Percentiles rank a stretch among this genome's conserved stretches.
phyloP scores from a whole-genome alignment of 2,797 vertebrate species.

The Malacoraja senta region DNA sequence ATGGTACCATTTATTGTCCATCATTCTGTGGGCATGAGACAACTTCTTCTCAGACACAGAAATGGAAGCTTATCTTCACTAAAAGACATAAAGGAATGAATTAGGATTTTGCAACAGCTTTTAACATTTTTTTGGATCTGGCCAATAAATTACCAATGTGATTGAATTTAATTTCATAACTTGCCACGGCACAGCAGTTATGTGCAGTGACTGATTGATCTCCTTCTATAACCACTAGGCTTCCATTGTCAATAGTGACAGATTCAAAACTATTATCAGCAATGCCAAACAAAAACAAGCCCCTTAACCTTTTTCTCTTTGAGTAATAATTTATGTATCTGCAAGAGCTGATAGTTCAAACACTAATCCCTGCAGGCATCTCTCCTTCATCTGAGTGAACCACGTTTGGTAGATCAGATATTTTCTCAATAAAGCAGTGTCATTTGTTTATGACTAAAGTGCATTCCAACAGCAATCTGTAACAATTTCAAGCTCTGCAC shows the following conservation, averaged over 20 bases:
- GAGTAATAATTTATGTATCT: neutral
- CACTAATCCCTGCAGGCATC: neutral
- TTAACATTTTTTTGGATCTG: neutral
- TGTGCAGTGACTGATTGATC: neutral
- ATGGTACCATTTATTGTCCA: neutral
- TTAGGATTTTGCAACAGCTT: neutral
- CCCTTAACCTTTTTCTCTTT: neutral
- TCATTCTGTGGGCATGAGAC: neutral
- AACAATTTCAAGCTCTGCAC: slow-evolving; percentile 13
- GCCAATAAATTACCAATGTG: neutral
- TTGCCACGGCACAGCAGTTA: neutral
- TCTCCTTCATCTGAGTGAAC: neutral
- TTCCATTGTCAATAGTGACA: neutral
- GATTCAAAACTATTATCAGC: neutral
- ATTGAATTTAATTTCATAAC: slow-evolving; percentile 2
- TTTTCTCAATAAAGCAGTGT: neutral
- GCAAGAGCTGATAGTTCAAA: neutral
- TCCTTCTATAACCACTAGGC: neutral
- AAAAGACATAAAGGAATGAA: neutral
- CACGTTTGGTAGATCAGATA: neutral
- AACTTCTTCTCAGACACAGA: neutral
- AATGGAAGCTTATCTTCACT: neutral
- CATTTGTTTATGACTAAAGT: slow-evolving; percentile 9
- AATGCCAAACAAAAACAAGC: neutral
- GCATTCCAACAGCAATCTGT: slow-evolving; percentile 9